Evolutionary conservation across 2,797 vertebrate species (phyloP).

Genomic region (Peromyscus aztecus): DNA sequence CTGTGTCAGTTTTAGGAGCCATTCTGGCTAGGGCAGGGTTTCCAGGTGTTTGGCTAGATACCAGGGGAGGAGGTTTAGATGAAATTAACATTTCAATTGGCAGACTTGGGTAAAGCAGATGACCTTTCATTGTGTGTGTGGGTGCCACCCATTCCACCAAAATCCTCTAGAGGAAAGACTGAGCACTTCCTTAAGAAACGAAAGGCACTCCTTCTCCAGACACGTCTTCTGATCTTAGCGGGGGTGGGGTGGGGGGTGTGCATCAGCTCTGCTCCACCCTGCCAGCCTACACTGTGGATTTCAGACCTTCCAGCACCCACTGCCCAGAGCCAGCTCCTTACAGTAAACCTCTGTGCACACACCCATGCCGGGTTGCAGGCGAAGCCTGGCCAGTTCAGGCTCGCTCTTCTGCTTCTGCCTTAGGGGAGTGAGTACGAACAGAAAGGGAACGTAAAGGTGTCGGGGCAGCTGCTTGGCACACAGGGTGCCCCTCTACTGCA

Average conservation of each 20-base stretch:
- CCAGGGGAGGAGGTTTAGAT: not conserved
- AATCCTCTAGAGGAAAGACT: not conserved
- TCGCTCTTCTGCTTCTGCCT: not conserved
- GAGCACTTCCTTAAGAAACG: not conserved
- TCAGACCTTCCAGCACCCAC: not conserved
- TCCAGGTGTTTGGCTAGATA: not conserved
- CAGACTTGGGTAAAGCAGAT: not conserved
- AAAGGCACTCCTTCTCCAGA: not conserved
- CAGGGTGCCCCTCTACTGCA: constrained; percentile 86
- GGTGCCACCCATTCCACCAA: not conserved
- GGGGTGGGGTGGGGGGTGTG: not conserved
- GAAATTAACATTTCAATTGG: not conserved
- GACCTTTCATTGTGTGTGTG: not conserved
- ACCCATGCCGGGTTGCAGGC: not conserved
- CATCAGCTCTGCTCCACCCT: not conserved
- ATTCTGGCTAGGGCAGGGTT: not conserved
- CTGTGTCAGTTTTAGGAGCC: not conserved
- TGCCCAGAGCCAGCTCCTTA: not conserved
- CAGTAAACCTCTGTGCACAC: not conserved
- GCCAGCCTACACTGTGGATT: not conserved
- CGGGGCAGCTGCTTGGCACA: constrained; percentile 88
- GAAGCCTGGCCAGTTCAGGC: not conserved
- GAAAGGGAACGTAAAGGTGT: not conserved
- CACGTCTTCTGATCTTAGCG: not conserved
- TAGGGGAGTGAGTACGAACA: not conserved